Base-by-base conservation (phyloP, 2,888 invertebrate genomes). In the Gasteruption jaculator region DNA sequence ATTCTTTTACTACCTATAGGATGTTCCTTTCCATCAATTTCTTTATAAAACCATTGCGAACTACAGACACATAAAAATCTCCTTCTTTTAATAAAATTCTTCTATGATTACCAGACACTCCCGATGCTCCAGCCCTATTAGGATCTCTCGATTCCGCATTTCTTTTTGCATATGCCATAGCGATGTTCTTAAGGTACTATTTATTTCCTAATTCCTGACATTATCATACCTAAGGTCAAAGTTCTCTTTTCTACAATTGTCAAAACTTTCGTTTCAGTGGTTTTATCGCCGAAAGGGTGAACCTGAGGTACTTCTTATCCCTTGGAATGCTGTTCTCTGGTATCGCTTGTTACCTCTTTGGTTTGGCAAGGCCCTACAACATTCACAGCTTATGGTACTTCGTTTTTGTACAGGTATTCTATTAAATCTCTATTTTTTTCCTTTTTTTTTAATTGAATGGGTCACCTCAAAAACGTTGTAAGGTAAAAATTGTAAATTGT, bases 121-220 rank as follows among this genome's bases (percentile, higher is more conserved):
- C 71, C 11, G 83, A 87, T 65, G 85, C 90, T 2, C 79, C 85
- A 47, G 81, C 85, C 2, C 71, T 92, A 22, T 79, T 96, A 25
- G 95, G 94, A 1, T 80, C 85, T 6, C 72, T 96, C 50, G 96
- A 96, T 66, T 91, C 92, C 0, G 84, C 92, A 0, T 96, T 93
- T 70, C 76, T 96, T 1, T 91, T 95, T 71, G 81, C 88, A 0
- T 96, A 96, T 65, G 95, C 95, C 0, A 78, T 81, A 40, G 88
- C 92, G 48, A 96, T 96, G 96, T 96, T 95, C 70, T 53, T 78
- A 53, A 81, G 80, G 81, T 81, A 61, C 61, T 42, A 51, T 40
- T 53, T 53, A 47, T 49, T 47, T 48, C 45, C 50, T n/a, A n/a
- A n/a, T n/a, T n/a, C n/a, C 27, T 11, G 6, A 8, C 12, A 27